A percentile compares a stretch with the other conserved stretches of the same genome.
Conservation (phyloP, 37 sponge, comb jelly and placozoan species). For the Beroe ovata region DNA sequence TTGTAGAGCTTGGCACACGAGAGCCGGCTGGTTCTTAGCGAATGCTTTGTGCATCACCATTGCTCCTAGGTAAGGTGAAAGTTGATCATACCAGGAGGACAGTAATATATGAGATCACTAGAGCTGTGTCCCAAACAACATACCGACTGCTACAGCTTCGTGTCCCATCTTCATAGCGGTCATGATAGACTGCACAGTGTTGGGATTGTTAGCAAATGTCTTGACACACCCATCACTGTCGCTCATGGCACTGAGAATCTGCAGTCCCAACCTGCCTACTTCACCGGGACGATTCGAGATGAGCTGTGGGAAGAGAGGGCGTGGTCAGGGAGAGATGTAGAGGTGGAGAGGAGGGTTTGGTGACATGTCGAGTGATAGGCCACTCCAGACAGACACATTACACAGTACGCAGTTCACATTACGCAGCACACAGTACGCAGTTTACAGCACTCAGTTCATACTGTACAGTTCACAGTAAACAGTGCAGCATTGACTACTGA, state of each 20-base stretch:
- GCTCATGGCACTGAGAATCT: not conserved
- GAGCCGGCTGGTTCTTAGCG: conserved; percentile 27
- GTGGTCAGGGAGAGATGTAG: too few species aligned
- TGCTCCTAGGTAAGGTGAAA: conserved; percentile 1
- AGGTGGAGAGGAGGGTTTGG: too few species aligned
- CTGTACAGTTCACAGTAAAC: too few species aligned
- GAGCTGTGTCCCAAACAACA: too few species aligned
- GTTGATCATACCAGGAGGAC: too few species aligned
- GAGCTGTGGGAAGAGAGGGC: not conserved
- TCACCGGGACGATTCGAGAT: not conserved
- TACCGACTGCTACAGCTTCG: conserved; percentile 28
- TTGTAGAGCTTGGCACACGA: conserved; percentile 75
- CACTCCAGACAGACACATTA: too few species aligned
- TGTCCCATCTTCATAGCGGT: conserved; percentile 36
- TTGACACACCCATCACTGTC: conserved; percentile 37
- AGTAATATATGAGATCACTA: too few species aligned
- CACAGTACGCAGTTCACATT: too few species aligned
- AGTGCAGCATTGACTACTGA: too few species aligned
- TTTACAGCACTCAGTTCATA: too few species aligned
- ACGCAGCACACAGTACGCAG: too few species aligned
- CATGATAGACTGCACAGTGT: not conserved
- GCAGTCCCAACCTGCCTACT: not conserved
- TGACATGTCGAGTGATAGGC: too few species aligned
- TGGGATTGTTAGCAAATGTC: not conserved
- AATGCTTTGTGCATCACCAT: conserved; percentile 7